Evolutionary conservation across 92 coral and sea anemone genomes (phyloP), one percentile per base, ranked within the genome.

Genomic region (Blastomussa wellsi): DNA sequence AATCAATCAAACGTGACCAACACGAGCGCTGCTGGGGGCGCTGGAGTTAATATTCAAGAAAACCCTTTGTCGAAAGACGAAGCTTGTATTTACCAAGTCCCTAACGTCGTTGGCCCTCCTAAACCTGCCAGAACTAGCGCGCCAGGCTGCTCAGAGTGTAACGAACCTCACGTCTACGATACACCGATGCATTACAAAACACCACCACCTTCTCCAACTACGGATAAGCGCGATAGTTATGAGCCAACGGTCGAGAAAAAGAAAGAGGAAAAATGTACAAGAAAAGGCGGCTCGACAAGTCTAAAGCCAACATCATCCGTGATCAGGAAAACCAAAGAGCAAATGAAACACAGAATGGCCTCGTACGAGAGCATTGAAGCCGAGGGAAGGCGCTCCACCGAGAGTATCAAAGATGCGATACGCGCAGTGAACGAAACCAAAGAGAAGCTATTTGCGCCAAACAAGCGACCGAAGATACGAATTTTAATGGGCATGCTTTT

Each of bases 141-240:
- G 1, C 77, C 74, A 19, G 97, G 97, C 5, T 94, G 97, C 35
- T 67, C 92, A 15, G 97, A 94, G 80, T 94, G 97, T 60, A 86
- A 94, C 76, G 98, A 92, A 28, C 90, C 98, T 3, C 98, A 94
- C 32, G 79, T 90, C 29, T 94, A 94, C 88, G 98, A 92, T n/a
- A 92, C 89, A 29, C 98, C 98, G 64, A 82, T 76, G 76, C 89
- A 79, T 66, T 79, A 80, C 57, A 79, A 81, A 48, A 84, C 93
- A 13, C 94, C 98, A 76, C 91, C 95, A 42, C 83, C 86, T 7
- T 82, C 97, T 35, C 97, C 97, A 11, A 35, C 89, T 52, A 86
- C 78, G 38, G 79, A 82, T 17, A 79, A 85, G 20, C 86, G 82
- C 74, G 86, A 86, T 81, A 90, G 79, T 36, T 75, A 81, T 19